Base-by-base conservation (phyloP, 1,140 invertebrate genomes). In the Drosophila jambulina region DNA sequence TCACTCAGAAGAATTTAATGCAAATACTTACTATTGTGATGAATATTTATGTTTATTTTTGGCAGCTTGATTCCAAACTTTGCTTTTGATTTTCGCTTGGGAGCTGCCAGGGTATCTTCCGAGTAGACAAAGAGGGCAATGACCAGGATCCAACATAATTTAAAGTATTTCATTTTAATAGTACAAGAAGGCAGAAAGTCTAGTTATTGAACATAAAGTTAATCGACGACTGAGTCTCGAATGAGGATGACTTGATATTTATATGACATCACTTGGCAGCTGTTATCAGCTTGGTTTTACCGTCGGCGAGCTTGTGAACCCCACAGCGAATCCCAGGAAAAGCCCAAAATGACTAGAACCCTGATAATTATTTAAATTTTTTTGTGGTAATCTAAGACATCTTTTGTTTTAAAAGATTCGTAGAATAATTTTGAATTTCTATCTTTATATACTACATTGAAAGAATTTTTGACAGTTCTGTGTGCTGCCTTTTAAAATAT, bases 21-120 rank as follows among this genome's bases (percentile, higher is more conserved):
- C 12, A 1, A 34, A 23, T 34, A 71, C 85, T 88, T 63, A 88
- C 84, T 90, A 67, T 90, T 88, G 45, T 88, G 84, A 59, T 90
- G 85, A 21, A 90, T 84, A 42, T 90, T 75, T 13, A 88, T 80
- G 38, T 84, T 70, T 3, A 88, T 36, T 53, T 87, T 86, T n/a
- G 82, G 82, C 48, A 84, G 6, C 19, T 62, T 82, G 1, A 68
- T 13, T 53, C 21, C 45, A 7, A 29, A 29, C 10, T 62, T 59
- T 9, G 58, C 45, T 19, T 65, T 82, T 1, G 53, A 2, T 21
- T 63, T 87, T 1, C 83, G 19, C 27, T 77, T 87, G n/a, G 71
- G 76, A 0, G 79, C 83, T 4, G 75, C 83, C 2, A 21, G 34
- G 3, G 59, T 49, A 29, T 79, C 46, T 27, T 63, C 45, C 0